Percentiles rank a stretch among this genome's conserved stretches.
Evolutionary conservation across 2,888 invertebrate species (phyloP).

Genomic region (Tubulanus polymorphus): DNA sequence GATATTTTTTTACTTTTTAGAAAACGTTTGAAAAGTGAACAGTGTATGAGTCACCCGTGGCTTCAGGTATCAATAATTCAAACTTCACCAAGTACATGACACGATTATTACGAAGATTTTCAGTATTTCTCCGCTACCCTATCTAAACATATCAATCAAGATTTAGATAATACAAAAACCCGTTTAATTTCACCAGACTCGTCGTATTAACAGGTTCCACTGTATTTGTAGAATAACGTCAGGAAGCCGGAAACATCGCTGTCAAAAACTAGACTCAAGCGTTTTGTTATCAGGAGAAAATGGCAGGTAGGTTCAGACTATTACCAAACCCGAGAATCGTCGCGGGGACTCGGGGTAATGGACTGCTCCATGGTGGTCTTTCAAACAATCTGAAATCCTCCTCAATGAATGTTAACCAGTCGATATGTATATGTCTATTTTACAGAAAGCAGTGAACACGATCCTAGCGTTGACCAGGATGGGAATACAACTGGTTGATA

Average conservation of each 20-base stretch:
- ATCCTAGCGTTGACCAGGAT: constrained; percentile 80
- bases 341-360: too few species aligned
- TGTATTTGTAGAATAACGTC: constrained; percentile 25
- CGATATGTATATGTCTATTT: constrained; percentile 3
- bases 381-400: too few species aligned
- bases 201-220: too few species aligned
- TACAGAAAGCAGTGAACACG: constrained; percentile 78
- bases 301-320: constrained; percentile 65
- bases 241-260: constrained; percentile 33
- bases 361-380: too few species aligned
- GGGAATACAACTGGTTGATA: constrained; percentile 63
- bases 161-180: too few species aligned
- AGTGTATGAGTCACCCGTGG: constrained; percentile 86
- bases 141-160: too few species aligned
- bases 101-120: too few species aligned
- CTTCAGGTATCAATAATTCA: constrained; percentile 55
- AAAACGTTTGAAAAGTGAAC: constrained; percentile 74
- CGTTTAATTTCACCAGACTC: too few species aligned
- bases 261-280: constrained; percentile 71
- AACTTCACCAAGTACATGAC: background rate
- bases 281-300: constrained; percentile 83
- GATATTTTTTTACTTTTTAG: constrained; percentile 56
- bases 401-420: background rate
- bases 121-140: too few species aligned
- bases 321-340: too few species aligned